Conservation (phyloP, 2,113 vertebrate species). For the Elephantulus edwardii region DNA sequence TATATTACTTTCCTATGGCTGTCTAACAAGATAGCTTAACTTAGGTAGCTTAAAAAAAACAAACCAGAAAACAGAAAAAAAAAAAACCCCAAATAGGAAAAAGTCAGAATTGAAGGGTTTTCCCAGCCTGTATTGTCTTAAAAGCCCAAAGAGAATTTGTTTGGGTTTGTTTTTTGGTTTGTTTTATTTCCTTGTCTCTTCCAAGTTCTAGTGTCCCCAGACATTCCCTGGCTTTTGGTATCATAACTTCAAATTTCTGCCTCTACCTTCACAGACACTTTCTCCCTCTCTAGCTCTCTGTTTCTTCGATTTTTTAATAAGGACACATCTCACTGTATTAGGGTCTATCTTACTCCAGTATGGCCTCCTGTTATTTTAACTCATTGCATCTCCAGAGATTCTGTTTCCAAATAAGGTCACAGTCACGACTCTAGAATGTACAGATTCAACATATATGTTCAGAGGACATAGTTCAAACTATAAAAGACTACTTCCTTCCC, state of each 20-base stretch:
- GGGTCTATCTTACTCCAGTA: neutral
- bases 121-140: neutral
- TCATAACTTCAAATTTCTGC: neutral
- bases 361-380: neutral
- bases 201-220: neutral
- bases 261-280: neutral
- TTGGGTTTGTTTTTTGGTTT: too few relatives aligned
- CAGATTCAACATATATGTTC: neutral
- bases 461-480: neutral
- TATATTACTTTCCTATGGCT: neutral
- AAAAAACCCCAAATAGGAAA: too few relatives aligned
- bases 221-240: neutral
- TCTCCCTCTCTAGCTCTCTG: neutral
- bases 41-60: neutral
- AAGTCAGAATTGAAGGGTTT: neutral
- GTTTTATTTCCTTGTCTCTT: neutral
- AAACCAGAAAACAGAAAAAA: too few relatives aligned
- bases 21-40: neutral
- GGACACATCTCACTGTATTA: neutral
- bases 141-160: neutral
- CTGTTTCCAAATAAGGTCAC: neutral
- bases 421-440: neutral
- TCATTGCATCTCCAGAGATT: neutral
- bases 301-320: neutral
- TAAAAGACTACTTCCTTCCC: neutral